Percentiles rank a stretch among this genome's conserved stretches.
These are phyloP conservation scores for Myanophis thanlyinensis DNA, from an alignment of 2,113 vertebrate species.

Conservation along the genomic window DNA sequence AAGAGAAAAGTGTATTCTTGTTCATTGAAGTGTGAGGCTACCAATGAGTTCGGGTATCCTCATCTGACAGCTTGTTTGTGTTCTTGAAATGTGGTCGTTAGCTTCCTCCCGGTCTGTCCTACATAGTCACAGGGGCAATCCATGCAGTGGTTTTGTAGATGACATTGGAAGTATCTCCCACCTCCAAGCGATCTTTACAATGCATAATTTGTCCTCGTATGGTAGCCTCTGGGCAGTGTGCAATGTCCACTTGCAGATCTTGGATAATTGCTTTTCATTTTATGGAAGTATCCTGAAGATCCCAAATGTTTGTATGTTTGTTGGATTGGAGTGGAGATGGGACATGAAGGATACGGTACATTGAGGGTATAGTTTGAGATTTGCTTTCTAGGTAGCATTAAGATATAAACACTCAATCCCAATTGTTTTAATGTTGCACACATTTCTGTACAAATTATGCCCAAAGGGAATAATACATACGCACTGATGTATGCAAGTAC, in stretches of 20 bases:
- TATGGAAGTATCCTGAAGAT: slow-evolving; percentile 45
- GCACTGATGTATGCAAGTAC: not conserved
- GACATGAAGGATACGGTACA: slow-evolving; percentile 58
- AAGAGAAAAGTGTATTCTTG: not conserved
- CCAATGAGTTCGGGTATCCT: not conserved
- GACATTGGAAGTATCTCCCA: no score
- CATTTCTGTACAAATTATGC: not conserved
- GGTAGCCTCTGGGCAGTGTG: not conserved
- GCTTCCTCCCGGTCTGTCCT: no score
- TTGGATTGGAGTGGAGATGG: slow-evolving; percentile 1
- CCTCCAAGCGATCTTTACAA: no score
- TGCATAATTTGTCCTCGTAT: not conserved
- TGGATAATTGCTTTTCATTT: slow-evolving; percentile 37
- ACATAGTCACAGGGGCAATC: no score
- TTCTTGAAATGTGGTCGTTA: no score
- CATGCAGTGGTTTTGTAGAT: no score
- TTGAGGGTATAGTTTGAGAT: slow-evolving; percentile 63
- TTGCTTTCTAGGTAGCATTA: slow-evolving; percentile 61
- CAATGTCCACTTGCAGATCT: not conserved
- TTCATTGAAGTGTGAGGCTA: not conserved
- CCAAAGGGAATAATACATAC: not conserved
- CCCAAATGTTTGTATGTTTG: slow-evolving; percentile 50
- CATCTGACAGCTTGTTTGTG: no score
- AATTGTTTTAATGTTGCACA: not conserved
- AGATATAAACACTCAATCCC: slow-evolving; percentile 45